Percentiles rank a stretch among this genome's conserved stretches.
These are phyloP conservation scores for Lineus longissimus DNA, from an alignment of 1,140 invertebrate genomes.

Conservation along the genomic window DNA sequence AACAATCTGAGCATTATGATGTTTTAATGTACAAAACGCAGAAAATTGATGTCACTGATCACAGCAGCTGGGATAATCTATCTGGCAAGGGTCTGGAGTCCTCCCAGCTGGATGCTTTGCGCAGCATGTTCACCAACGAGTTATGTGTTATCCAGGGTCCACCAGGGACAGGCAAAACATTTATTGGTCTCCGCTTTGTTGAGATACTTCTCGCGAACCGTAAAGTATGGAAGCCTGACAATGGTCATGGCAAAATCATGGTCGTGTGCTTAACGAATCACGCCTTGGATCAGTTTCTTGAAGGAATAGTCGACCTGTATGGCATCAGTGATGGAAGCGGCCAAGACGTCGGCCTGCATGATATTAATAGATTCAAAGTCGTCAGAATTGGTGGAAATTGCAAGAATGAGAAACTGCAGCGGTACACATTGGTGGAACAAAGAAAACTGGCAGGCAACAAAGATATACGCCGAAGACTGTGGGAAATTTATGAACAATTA, in stretches of 20 bases:
- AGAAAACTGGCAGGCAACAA: too few relatives aligned
- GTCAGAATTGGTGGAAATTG: neutral
- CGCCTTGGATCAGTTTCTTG: conserved; percentile 84
- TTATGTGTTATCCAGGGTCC: conserved; percentile 68
- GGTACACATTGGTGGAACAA: too few relatives aligned
- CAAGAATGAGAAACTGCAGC: conserved; percentile 26
- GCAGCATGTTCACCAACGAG: conserved; percentile 53
- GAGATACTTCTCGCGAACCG: conserved; percentile 46
- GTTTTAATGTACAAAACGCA: neutral
- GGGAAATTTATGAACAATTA: too few relatives aligned
- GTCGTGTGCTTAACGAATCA: conserved; percentile 84
- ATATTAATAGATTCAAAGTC: conserved; percentile 7
- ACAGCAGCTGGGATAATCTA: conserved; percentile 32
- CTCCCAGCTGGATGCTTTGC: conserved; percentile 54
- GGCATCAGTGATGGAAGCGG: too few relatives aligned
- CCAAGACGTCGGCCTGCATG: conserved; percentile 20
- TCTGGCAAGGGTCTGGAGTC: conserved; percentile 42
- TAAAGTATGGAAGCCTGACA: conserved; percentile 27
- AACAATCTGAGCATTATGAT: neutral
- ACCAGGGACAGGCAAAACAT: conserved; percentile 50
- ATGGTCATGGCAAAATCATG: conserved; percentile 60
- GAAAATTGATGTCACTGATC: conserved; percentile 13
- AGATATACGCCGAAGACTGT: too few relatives aligned
- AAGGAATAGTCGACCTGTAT: conserved; percentile 56
- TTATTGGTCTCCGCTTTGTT: conserved; percentile 49